Evolutionary conservation across 2,888 invertebrate genomes (phyloP), one percentile per base, ranked within the genome.

Genomic region (Phyllotreta striolata): DNA sequence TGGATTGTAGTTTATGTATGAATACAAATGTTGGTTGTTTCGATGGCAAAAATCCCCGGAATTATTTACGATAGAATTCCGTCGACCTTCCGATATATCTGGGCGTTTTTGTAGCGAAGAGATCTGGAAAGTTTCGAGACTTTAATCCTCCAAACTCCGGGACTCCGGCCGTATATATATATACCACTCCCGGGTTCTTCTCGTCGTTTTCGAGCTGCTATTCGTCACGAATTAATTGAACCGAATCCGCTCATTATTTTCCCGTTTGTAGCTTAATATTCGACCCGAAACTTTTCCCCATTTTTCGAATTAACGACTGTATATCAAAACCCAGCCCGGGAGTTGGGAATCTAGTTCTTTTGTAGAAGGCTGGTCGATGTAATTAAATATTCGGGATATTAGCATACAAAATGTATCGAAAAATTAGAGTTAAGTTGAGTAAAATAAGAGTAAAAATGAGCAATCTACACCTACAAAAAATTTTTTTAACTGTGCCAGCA

Each of bases 81-180:
- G 24, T 24, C 24, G 24, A 24, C 24, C 24, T 24, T 24, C 24
- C 24, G 24, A 24, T 24, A 24, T 24, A 24, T 24, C 24, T 24
- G 24, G 24, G 13, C 10, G 52, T 52, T 52, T 52, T 52, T 38
- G 38, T 10, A 12, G 49, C 24, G 24, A 24, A 14, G 38, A 52
- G 52, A 52, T 38, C 52, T 38, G 39, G 52, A 52, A 52, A 52
- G 52, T 52, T 52, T 52, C 52, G 37, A 52, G 52, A 52, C 52
- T 52, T 38, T 52, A 52, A 38, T 38, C 52, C 52, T 49, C 49
- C 49, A 14, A 49, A 49, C 10, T 49, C 37, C 52, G 38, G 24
- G 24, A 52, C 52, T 52, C 39, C 39, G 52, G 49, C 24, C 47
- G 35, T 49, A 24, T 24, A 24, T 24, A 24, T 24, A 24, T 24